These are phyloP conservation scores for Glareola pratincola DNA, from an alignment of 2,113 vertebrate species.

Conservation along the genomic window DNA sequence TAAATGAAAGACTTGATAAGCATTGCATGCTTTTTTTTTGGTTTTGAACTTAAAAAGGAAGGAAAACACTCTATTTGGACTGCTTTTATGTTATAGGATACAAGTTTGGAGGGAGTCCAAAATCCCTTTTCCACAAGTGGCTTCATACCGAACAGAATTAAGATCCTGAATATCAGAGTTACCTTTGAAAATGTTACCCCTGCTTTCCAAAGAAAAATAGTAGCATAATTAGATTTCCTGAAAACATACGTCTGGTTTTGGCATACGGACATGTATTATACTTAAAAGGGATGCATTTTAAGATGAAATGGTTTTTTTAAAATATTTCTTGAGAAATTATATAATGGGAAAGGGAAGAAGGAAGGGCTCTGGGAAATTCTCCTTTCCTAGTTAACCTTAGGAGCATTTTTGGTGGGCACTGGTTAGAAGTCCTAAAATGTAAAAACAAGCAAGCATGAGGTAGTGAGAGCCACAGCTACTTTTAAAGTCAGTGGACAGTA, in stretches of 20 bases:
- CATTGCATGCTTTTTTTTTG: neutral
- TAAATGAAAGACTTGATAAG: neutral
- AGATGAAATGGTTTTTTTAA: neutral
- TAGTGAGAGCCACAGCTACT: neutral
- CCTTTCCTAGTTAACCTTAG: neutral
- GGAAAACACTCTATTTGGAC: neutral
- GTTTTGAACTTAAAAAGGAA: neutral
- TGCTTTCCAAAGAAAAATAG: neutral
- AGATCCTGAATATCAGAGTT: neutral
- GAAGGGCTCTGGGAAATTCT: accelerated
- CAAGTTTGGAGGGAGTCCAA: neutral
- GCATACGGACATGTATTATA: neutral
- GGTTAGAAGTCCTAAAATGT: neutral
- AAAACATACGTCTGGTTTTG: neutral
- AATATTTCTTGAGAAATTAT: neutral
- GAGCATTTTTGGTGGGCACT: neutral
- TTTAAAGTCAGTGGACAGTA: neutral
- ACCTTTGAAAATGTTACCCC: neutral
- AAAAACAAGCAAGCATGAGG: neutral
- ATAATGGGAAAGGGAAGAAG: neutral
- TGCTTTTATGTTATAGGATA: neutral
- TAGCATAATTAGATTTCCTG: neutral
- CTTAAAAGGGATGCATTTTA: neutral
- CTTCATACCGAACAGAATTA: neutral
- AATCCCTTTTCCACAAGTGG: neutral